Base-by-base conservation (phyloP, 2,797 vertebrate genomes). In the Anguilla anguilla region DNA sequence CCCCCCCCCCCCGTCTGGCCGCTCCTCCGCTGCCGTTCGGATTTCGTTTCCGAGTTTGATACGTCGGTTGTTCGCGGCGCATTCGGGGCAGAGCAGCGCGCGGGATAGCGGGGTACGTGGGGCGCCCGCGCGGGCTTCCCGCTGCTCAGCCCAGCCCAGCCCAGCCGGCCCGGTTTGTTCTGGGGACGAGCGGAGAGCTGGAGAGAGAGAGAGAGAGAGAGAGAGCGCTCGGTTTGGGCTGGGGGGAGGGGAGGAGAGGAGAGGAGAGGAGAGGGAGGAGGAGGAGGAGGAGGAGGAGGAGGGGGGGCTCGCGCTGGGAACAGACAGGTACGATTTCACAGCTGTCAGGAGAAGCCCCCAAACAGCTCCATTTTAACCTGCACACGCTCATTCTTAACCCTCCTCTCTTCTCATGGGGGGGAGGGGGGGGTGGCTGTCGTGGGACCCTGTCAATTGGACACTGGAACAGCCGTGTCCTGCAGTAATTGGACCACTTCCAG, bases 321-420 rank as follows among this genome's bases (percentile, higher is more conserved):
- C 72, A 28, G 39, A 86, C 64, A 72, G 85, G 64, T 86, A 72
- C 85, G 53, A 86, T 86, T 86, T 86, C 51, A 86, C 86, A 57
- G 86, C 28, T 86, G 86, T 77, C 86, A 81, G 28, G 69, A 25
- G 69, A 74, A 74, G 69, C 22, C 51, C 46, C 19, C 61, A 72
- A 43, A 86, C 64, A 69, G 39, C 85, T 86, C 59, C 85, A 31
- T 69, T 72, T 69, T 72, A 81, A 57, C 86, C 86, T 96, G 96
- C 94, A 96, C 95, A 92, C 93, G 94, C 96, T 96, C 95, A 93
- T 93, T 95, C 95, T 96, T 96, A 96, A 96, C 94, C 96, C 95
- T 95, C 95, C 96, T 94, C 83, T 88, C 95, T 96, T 94, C 93
- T 93, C 91, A 5, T 59, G 43, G n/a, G 7, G 57, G 17, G 28